Evolutionary conservation across 2,113 vertebrate species (phyloP).

Genomic region (Anguilla rostrata): DNA sequence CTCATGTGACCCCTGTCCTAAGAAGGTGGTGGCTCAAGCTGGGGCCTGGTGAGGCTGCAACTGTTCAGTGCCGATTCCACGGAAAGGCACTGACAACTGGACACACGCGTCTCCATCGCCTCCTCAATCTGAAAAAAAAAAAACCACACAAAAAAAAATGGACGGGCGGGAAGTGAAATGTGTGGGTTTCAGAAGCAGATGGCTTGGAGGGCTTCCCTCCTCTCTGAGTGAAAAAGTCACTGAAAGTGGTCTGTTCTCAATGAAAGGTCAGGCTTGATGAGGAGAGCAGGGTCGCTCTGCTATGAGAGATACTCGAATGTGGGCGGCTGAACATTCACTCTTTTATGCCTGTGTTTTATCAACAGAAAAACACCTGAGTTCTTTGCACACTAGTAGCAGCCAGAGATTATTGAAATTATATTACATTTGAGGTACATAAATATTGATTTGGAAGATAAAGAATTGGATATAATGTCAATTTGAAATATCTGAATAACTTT

Average conservation of each 20-base stretch:
- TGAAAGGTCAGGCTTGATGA: not conserved
- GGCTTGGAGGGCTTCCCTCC: not conserved
- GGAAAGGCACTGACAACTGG: not conserved
- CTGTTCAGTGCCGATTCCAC: not conserved
- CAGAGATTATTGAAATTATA: too few species aligned
- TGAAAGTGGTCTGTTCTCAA: not conserved
- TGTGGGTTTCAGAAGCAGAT: not conserved
- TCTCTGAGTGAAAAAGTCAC: not conserved
- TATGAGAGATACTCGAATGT: not conserved
- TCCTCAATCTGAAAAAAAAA: not conserved
- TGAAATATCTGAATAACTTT: too few species aligned
- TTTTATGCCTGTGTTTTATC: not conserved
- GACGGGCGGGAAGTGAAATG: not conserved
- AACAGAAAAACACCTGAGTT: too few species aligned
- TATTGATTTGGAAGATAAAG: too few species aligned
- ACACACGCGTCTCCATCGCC: not conserved
- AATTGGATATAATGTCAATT: too few species aligned
- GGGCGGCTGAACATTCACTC: not conserved
- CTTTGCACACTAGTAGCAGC: too few species aligned
- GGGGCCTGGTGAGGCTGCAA: not conserved
- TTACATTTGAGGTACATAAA: too few species aligned
- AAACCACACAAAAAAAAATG: too few species aligned
- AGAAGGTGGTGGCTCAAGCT: not conserved
- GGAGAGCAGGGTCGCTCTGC: not conserved
- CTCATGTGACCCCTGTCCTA: not conserved